Base-by-base conservation (phyloP, 2,113 vertebrate genomes). In the Osmerus mordax region DNA sequence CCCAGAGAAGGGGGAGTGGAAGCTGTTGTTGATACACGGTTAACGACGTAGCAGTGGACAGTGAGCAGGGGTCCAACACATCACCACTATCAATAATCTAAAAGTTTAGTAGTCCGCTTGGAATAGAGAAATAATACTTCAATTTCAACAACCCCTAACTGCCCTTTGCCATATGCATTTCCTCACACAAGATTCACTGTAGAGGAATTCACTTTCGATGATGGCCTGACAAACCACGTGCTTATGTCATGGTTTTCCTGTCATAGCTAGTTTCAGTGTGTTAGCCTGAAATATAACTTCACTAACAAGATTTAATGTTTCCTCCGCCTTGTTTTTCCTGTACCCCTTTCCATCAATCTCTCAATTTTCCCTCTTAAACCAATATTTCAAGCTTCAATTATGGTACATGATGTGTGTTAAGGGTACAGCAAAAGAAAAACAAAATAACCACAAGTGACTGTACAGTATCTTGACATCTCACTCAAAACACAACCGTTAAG, bases 61-160 rank as follows among this genome's bases (percentile, higher is more conserved):
- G 65, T 73, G 78, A 87, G 86, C 86, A 87, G 87, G 80, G 82
- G 77, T 73, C 79, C 85, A 84, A 76, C 75, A 88, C 83, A 89
- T 88, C 83, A 85, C 87, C 83, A 85, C 87, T 86, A 89, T 91
- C 83, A 88, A 91, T 89, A 87, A 87, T 87, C 88, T 78, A 81
- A 84, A 84, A 69, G 69, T 88, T 89, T 89, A 89, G 86, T 89
- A 83, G 79, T 89, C 88, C 86, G 79, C 84, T 89, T 78, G 88
- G 89, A 89, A 41, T 76, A 73, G 71, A 78, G 81, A 84, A 87
- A 89, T 89, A 91, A 91, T 88, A 89, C 86, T 87, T 89, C 85
- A 81, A 76, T 70, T 87, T 88, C 78, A 79, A 86, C 87, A 79
- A 81, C 81, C 72, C 67, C 58, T 23, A 28, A 71, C 79, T 78